A percentile compares a stretch with the other conserved stretches of the same genome.
Evolutionary conservation across 2,888 invertebrate species (phyloP).

Genomic region (Dastarcus helophoroides): DNA sequence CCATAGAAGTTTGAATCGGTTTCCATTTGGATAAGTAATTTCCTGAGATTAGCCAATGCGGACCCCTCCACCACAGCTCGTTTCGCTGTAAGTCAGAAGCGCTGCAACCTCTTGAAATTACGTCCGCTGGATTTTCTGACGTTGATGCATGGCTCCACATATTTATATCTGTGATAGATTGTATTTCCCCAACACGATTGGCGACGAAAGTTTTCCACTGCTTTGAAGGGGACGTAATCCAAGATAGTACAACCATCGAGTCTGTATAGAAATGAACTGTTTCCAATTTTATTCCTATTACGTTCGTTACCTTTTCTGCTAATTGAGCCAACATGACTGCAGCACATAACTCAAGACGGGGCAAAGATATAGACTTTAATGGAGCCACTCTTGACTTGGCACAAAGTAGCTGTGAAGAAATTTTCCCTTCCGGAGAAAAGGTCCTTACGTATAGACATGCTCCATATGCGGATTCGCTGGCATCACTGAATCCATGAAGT

Average conservation of each 20-base stretch:
- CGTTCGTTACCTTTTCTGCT: neutral
- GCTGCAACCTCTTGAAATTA: slow-evolving; percentile 1
- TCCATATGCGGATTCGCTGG: no score
- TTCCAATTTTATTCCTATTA: neutral
- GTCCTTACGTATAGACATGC: no score
- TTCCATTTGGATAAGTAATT: no score
- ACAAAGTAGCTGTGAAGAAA: no score
- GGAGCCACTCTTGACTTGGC: no score
- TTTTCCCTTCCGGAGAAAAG: no score
- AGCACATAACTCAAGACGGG: slow-evolving; percentile 5
- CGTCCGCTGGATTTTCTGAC: slow-evolving; percentile 3
- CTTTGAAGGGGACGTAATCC: neutral
- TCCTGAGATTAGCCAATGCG: neutral
- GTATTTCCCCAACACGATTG: slow-evolving; percentile 3
- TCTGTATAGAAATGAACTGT: slow-evolving; percentile 1
- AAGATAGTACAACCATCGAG: slow-evolving; percentile 2
- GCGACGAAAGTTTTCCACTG: slow-evolving; percentile 3
- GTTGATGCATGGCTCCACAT: neutral
- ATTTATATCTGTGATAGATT: neutral
- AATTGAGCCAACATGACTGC: neutral
- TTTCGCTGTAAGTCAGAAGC: neutral
- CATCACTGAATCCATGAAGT: no score
- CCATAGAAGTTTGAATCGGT: neutral
- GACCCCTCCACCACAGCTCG: slow-evolving; percentile 6
- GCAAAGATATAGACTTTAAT: neutral